Base-by-base conservation (phyloP, 2,888 invertebrate species). In the Eupeodes luniger region DNA sequence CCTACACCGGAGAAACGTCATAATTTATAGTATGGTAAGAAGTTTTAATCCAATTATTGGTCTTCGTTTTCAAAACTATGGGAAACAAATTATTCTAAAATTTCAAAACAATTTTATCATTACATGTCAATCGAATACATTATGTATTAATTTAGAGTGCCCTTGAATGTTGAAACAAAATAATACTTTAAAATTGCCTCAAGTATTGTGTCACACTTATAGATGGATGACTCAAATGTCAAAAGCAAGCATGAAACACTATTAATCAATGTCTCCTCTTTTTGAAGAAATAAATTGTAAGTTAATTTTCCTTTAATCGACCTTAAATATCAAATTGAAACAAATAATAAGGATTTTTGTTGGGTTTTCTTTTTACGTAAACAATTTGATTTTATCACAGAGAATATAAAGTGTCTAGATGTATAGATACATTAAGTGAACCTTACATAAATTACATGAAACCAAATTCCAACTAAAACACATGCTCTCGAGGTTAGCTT, bases 361-460 rank as follows among this genome's bases (percentile, higher is more conserved):
- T 27, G 4, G 14, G 14, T 34, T 59, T 34, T 1, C 12, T 10
- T 11, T 12, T 16, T 47, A 14, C 19, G 5, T 1, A 27, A n/a
- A 44, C 34, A 62, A 19, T 51, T 14, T 19, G 12, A 44, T 19
- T 19, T 64, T 47, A 64, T 64, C 64, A 47, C 47, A 64, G 27
- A 4, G 9, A 27, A 27, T 27, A 27, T 27, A 27, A 27, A 27
- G 12, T 27, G 44, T n/a, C 1, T 40, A 40, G 5, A 40, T 12
- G 5, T 36, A 1, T 27, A 27, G 4, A 12, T 14, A 34, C 59
- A 62, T 61, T 19, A 40, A 40, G 9, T 40, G 40, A 40, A 40
- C 40, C 40, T 40, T 40, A 40, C 12, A 36, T 34, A 51, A 70
- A 72, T 70, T 55, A 40, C 51, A 34, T 36, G 14, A 9, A 40